phyloP scores from a whole-genome alignment of 2,113 vertebrate genomes.

The Fukomys damarensis region DNA sequence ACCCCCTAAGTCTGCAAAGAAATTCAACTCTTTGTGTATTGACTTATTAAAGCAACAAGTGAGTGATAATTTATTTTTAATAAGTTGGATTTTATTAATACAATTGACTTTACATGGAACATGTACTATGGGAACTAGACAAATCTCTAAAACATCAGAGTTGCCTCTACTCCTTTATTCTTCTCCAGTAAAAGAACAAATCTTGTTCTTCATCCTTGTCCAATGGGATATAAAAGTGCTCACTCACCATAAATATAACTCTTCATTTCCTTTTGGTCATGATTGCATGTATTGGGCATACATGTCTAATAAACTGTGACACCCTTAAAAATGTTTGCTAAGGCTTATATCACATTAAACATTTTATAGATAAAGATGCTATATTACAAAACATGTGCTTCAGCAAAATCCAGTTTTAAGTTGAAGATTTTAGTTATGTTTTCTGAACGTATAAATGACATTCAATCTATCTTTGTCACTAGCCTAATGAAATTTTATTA shows the following conservation, averaged over 20 bases:
- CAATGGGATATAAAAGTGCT: neutral
- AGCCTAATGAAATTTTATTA: neutral
- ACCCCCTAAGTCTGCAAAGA: neutral
- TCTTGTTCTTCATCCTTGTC: neutral
- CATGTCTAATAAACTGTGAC: neutral
- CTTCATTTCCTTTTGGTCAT: neutral
- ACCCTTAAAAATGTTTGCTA: neutral
- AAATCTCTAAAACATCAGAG: neutral
- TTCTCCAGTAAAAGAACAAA: neutral
- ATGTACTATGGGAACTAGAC: neutral
- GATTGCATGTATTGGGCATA: neutral
- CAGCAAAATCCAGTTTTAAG: conserved; percentile 8
- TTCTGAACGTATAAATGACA: neutral
- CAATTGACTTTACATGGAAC: neutral
- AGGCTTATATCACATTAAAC: neutral
- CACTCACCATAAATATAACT: neutral
- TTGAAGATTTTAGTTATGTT: neutral
- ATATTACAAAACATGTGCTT: neutral
- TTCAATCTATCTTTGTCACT: neutral
- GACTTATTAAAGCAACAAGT: neutral
- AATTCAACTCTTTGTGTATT: neutral
- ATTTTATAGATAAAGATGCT: neutral
- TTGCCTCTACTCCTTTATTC: neutral
- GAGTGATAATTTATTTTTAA: neutral
- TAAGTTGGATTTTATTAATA: neutral